Evolutionary conservation across 2,797 vertebrate species (phyloP), one percentile per base, ranked within the genome.

Genomic region (Phaenicophaeus curvirostris): DNA sequence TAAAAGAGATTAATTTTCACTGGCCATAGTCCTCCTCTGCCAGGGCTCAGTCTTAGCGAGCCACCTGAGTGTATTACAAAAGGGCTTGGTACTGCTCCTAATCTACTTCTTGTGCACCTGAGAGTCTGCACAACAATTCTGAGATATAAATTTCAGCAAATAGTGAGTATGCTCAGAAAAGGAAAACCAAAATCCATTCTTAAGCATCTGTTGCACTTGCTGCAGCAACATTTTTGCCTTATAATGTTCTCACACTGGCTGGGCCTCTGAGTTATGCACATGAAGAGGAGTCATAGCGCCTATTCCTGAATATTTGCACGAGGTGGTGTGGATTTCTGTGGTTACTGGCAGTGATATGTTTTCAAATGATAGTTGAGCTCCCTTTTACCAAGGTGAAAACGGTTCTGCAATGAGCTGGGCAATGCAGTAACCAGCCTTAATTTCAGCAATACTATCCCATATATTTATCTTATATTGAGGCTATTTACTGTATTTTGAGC

Each of bases 131-230:
- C 20, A 50, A 21, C 25, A 33, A 41, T 30, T 10, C 16, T 71
- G 25, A 31, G 28, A 44, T 50, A 23, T 78, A 25, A 93, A 90
- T 69, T 79, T 90, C 87, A 94, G 24, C 55, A 86, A 72, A 76
- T 5, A 66, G 35, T 41, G n/a, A 76, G 76, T 46, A 37, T 8
- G n/a, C 15, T 76, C 53, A 82, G 51, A 62, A 83, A 81, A 83
- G 28, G 53, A 55, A 23, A 67, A 48, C n/a, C 84, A 83, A 88
- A 76, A 66, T 20, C 55, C 31, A 39, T 23, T 83, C 62, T 85
- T 62, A 75, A 39, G 67, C 30, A 68, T 33, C 51, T 75, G 37
- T n/a, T 57, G 30, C 74, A 88, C 51, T 18, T 95, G 90, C 83
- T 84, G 33, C n/a, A 30, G 28, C 5, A 30, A 51, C 46, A 68